Conservation (phyloP, 2,888 invertebrate genomes). For the Drosophila prostipennis region DNA sequence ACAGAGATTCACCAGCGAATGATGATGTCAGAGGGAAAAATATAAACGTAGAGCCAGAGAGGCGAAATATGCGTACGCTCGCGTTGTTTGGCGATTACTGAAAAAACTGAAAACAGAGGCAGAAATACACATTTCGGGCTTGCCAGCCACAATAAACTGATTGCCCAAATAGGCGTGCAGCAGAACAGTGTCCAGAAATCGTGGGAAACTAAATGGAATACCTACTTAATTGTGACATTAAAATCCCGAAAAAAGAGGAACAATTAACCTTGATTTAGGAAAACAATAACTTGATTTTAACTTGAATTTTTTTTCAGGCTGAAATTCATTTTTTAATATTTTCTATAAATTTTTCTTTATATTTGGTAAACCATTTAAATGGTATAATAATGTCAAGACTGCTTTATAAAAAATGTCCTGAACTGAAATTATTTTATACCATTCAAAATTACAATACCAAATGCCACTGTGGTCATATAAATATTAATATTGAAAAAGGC, state of each 20-base stretch:
- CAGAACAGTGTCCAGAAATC: constrained; percentile 29
- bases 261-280: no score
- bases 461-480: neutral
- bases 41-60: constrained; percentile 36
- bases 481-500: constrained; percentile 1
- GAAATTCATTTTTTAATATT: no score
- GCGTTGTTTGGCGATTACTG: constrained; percentile 71
- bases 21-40: constrained; percentile 74
- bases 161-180: constrained; percentile 49
- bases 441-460: no score
- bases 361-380: no score
- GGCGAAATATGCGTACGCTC: constrained; percentile 75
- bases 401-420: no score
- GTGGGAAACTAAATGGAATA: neutral
- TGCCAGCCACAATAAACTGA: constrained; percentile 25
- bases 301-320: no score
- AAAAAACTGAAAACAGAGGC: constrained; percentile 55
- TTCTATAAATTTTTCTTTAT: no score
- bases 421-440: neutral
- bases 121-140: constrained; percentile 12
- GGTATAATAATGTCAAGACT: no score
- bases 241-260: no score
- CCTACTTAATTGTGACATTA: no score
- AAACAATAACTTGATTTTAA: no score
- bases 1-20: constrained; percentile 32